Percentiles rank a stretch among this genome's conserved stretches.
Evolutionary conservation across 2,113 vertebrate genomes (phyloP).

Genomic region (Ifrita kowaldi): DNA sequence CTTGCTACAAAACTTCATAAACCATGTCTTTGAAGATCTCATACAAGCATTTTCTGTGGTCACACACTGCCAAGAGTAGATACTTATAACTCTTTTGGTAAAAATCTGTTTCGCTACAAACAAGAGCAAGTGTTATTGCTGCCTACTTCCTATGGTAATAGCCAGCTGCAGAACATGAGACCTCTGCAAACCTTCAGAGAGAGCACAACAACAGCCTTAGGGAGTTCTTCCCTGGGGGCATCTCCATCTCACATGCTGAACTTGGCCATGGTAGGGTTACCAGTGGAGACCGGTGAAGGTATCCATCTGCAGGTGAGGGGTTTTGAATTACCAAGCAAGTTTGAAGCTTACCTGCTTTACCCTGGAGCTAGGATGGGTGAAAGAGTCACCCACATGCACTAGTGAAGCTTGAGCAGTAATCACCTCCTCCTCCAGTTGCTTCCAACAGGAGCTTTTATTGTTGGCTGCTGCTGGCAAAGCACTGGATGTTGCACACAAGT

Average conservation of each 20-base stretch:
- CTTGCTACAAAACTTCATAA: neutral
- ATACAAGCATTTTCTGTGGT: neutral
- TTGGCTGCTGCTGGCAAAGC: neutral
- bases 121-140: neutral
- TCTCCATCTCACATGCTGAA: neutral
- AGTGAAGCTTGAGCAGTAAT: neutral
- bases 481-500: neutral
- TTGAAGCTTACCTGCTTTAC: neutral
- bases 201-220: neutral
- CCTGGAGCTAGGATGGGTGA: neutral
- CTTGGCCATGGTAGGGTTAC: neutral
- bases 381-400: neutral
- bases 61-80: neutral
- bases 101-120: neutral
- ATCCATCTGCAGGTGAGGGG: neutral
- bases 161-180: neutral
- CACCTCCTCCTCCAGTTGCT: neutral
- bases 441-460: neutral
- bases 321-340: neutral
- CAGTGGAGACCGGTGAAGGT: neutral
- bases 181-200: neutral
- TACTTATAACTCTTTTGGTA: neutral
- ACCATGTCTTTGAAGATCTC: neutral
- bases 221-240: rapidly evolving
- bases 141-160: neutral